Conservation (phyloP, 2,888 invertebrate genomes). For the Zygothrica quintamaculata region DNA sequence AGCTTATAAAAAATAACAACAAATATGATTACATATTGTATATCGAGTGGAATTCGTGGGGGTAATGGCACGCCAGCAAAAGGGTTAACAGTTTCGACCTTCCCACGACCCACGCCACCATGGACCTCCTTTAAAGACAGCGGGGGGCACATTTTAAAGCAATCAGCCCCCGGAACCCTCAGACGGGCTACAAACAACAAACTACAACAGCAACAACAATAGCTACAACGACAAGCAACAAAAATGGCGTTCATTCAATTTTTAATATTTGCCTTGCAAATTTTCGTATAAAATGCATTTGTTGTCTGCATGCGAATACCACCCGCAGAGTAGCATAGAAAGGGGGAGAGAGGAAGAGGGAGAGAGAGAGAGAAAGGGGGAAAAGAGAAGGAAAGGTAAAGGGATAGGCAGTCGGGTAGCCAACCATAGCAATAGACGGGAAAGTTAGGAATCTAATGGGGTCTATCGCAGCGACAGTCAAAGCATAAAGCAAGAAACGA, state of each 20-base stretch:
- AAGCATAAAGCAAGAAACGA: not conserved
- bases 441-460: not conserved
- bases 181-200: constrained; percentile 48
- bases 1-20: constrained; percentile 54
- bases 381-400: not conserved
- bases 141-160: constrained; percentile 65
- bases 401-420: not conserved
- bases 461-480: not conserved
- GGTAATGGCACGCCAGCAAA: constrained; percentile 43
- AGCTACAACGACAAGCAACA: constrained; percentile 25
- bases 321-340: not conserved
- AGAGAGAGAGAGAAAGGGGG: constrained; percentile 14
- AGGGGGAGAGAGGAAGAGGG: constrained; percentile 14
- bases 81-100: constrained; percentile 66
- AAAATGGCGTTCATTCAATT: constrained; percentile 69
- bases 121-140: constrained; percentile 20
- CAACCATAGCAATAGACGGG: constrained; percentile 1
- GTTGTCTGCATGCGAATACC: constrained; percentile 64
- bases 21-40: constrained; percentile 76
- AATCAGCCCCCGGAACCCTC: constrained; percentile 51
- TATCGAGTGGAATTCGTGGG: constrained; percentile 37
- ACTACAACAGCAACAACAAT: constrained; percentile 29
- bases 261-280: constrained; percentile 78
- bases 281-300: constrained; percentile 74
- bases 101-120: not conserved